These are phyloP conservation scores for Rynchops niger DNA, from an alignment of 2,113 vertebrate species.

Conservation along the genomic window DNA sequence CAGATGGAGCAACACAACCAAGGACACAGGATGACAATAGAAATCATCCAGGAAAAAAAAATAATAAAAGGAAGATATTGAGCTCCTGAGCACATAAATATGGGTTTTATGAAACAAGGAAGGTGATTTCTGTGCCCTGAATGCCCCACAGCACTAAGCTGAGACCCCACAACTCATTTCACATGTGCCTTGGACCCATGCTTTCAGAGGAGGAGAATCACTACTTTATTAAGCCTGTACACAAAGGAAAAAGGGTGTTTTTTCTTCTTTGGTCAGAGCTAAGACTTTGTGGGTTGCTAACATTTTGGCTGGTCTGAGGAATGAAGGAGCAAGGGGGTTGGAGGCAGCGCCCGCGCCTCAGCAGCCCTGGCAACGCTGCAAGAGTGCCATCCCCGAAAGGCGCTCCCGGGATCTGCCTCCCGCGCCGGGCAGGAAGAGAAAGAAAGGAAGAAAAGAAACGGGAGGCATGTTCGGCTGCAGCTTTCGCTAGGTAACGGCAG, in stretches of 20 bases:
- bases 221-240: not conserved
- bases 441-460: conserved; percentile 53
- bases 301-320: not conserved
- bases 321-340: conserved; percentile 73
- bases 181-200: not conserved
- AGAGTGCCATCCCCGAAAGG: conserved; percentile 68
- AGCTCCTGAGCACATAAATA: not conserved
- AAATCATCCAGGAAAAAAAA: not conserved
- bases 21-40: not conserved
- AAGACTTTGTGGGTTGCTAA: not conserved
- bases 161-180: conserved; percentile 52
- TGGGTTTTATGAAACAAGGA: not conserved
- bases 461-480: not conserved
- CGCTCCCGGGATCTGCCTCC: conserved; percentile 49
- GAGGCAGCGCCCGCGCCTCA: conserved; percentile 74
- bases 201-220: not conserved
- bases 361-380: conserved; percentile 71
- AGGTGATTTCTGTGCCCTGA: not conserved
- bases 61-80: not conserved
- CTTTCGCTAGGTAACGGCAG: conserved; percentile 84
- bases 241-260: not conserved
- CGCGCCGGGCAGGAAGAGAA: not conserved
- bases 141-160: not conserved
- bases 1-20: not conserved
- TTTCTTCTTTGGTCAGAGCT: not conserved